Base-by-base conservation (phyloP, 2,113 vertebrate genomes). In the Paratilapia polleni region DNA sequence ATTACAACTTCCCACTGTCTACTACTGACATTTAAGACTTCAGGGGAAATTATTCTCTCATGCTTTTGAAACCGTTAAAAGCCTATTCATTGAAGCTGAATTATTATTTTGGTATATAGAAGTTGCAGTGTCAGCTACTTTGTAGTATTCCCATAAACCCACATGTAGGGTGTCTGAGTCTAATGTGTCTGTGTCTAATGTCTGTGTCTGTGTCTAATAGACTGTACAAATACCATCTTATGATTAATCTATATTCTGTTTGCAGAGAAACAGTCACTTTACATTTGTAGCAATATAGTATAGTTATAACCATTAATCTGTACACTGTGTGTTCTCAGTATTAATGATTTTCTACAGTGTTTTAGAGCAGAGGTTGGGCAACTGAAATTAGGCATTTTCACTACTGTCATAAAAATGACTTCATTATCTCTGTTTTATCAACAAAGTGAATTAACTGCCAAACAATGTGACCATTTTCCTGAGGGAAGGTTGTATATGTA, bases 1-100 rank as follows among this genome's bases (percentile, higher is more conserved):
- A 22, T 24, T 15, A 49, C 49, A 74, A 38, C 87, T 86, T 77
- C 80, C 87, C 62, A 7, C 77, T 73, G 63, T 59, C 26, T 12
- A 3, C 15, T 34, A 52, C 14, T 64, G 73, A 81, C 58, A 56
- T 66, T 54, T 59, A 83, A 49, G 22, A 19, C 54, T 41, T 62
- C 12, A 38, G 60, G 41, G 80, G 62, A 83, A 73, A 62, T 62
- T 31, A 57, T 60, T 54, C 38, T 47, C 64, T 56, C 34, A 19
- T 26, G 56, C 34, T 70, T 76, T 70, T 61, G 56, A 70, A 61
- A 38, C 8, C 4, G 9, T 49, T 43, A 43, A 49, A 14, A 12
- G 58, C 49, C 19, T 49, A 17, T 75, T 31, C 24, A 38, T 10
- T 28, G 78, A 59, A 38, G 41, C 59, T 52, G 43, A 79, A 38